Percentiles rank a stretch among this genome's conserved stretches.
These are phyloP conservation scores for Eledone cirrhosa DNA, from an alignment of 2,888 invertebrate genomes.

Conservation along the genomic window DNA sequence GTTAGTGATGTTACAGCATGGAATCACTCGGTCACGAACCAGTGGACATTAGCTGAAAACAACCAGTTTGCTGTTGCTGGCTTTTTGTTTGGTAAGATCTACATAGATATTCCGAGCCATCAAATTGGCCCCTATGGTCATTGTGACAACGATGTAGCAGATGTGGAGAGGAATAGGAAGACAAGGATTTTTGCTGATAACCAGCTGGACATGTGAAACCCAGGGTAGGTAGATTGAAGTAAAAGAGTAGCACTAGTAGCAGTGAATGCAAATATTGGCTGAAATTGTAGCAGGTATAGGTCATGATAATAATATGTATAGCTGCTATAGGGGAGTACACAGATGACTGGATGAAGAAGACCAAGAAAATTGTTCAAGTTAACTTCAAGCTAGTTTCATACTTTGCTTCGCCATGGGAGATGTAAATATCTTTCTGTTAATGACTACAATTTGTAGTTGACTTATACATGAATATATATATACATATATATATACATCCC, in stretches of 20 bases:
- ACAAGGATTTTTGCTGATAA: neutral
- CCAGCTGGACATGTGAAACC: slow-evolving; percentile 8
- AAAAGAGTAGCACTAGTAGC: slow-evolving; percentile 1
- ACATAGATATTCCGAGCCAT: slow-evolving; percentile 4
- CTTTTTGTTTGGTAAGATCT: slow-evolving; percentile 15
- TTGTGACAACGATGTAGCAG: neutral
- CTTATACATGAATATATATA: no score
- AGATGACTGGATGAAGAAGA: no score
- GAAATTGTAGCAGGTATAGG: neutral
- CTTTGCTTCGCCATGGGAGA: no score
- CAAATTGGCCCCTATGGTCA: slow-evolving; percentile 9
- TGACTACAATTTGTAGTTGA: no score
- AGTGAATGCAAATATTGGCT: neutral
- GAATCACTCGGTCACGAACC: slow-evolving; percentile 5
- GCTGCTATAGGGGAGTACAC: no score
- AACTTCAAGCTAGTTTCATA: no score
- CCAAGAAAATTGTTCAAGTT: no score
- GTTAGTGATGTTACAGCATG: slow-evolving; percentile 17
- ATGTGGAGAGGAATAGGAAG: slow-evolving; percentile 14
- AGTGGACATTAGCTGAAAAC: slow-evolving; percentile 13
- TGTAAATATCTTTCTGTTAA: no score
- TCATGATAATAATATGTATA: no score
- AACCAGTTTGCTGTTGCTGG: slow-evolving; percentile 1
- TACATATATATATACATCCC: no score
- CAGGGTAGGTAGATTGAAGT: slow-evolving; percentile 17